These are phyloP conservation scores for Parotia lawesii DNA, from an alignment of 2,113 vertebrate genomes.

Conservation along the genomic window DNA sequence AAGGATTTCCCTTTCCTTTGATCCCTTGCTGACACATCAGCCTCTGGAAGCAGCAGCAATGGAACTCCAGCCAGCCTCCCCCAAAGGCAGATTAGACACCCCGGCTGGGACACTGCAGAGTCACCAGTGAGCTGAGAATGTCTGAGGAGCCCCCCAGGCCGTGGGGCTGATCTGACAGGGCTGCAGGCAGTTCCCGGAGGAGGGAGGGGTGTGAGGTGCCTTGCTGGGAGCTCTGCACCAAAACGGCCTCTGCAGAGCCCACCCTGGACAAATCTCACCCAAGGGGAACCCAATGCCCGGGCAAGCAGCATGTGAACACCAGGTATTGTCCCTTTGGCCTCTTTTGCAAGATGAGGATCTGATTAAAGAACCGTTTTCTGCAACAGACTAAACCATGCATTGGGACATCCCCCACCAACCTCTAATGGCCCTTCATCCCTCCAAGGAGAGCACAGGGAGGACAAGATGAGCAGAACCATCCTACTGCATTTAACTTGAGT, in stretches of 20 bases:
- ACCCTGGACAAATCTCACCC: neutral
- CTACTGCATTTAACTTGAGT: neutral
- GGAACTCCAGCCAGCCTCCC: neutral
- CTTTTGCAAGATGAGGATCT: neutral
- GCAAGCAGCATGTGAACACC: neutral
- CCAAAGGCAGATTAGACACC: neutral
- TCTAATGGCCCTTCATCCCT: neutral
- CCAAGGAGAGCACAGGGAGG: neutral
- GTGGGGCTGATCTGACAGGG: neutral
- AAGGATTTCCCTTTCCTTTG: neutral
- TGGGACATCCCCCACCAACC: neutral
- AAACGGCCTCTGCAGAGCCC: neutral
- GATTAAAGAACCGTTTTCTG: neutral
- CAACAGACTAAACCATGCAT: neutral
- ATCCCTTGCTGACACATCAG: neutral
- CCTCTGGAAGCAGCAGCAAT: neutral
- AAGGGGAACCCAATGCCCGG: neutral
- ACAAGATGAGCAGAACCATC: neutral
- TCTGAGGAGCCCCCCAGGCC: neutral
- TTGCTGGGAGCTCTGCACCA: neutral
- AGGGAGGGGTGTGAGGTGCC: fast-evolving
- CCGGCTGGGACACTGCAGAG: fast-evolving
- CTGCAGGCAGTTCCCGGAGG: fast-evolving
- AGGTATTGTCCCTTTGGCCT: fast-evolving
- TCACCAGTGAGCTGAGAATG: neutral